Percentiles rank a stretch among this genome's conserved stretches.
phyloP scores from a whole-genome alignment of 2,797 vertebrate species.

The Rhynchotus rufescens region DNA sequence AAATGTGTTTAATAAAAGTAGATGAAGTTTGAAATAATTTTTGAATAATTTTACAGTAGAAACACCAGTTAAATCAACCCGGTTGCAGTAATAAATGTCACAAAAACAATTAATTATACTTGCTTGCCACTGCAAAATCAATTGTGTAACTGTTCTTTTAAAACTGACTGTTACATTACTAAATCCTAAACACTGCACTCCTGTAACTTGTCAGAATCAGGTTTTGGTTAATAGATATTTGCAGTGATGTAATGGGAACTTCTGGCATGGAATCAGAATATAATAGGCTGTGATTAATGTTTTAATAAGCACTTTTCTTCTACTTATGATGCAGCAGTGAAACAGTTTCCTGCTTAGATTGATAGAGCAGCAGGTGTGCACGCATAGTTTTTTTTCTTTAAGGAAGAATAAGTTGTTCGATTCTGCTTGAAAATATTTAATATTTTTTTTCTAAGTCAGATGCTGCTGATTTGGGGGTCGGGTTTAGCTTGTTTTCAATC shows the following conservation, averaged over 20 bases:
- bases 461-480: background rate
- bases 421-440: slow-evolving; percentile 43
- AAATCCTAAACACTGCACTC: slow-evolving; percentile 77
- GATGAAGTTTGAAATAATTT: slow-evolving; percentile 83
- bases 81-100: slow-evolving; percentile 81
- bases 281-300: slow-evolving; percentile 87
- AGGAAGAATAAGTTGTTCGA: slow-evolving; percentile 45
- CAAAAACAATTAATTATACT: slow-evolving; percentile 78
- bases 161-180: slow-evolving; percentile 81
- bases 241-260: slow-evolving; percentile 85
- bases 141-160: slow-evolving; percentile 80
- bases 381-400: slow-evolving; percentile 21
- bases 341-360: slow-evolving; percentile 81
- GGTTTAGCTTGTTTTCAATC: slow-evolving; percentile 46
- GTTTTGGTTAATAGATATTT: slow-evolving; percentile 86
- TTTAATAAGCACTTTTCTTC: slow-evolving; percentile 85
- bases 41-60: slow-evolving; percentile 83
- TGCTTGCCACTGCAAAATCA: slow-evolving; percentile 82
- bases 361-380: slow-evolving; percentile 82
- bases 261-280: slow-evolving; percentile 82
- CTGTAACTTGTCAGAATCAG: slow-evolving; percentile 86
- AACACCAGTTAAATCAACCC: slow-evolving; percentile 83
- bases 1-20: slow-evolving; percentile 83
- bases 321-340: slow-evolving; percentile 79
- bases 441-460: slow-evolving; percentile 24